Conservation (phyloP, 2,888 invertebrate genomes). For the Heliconius hortense region DNA sequence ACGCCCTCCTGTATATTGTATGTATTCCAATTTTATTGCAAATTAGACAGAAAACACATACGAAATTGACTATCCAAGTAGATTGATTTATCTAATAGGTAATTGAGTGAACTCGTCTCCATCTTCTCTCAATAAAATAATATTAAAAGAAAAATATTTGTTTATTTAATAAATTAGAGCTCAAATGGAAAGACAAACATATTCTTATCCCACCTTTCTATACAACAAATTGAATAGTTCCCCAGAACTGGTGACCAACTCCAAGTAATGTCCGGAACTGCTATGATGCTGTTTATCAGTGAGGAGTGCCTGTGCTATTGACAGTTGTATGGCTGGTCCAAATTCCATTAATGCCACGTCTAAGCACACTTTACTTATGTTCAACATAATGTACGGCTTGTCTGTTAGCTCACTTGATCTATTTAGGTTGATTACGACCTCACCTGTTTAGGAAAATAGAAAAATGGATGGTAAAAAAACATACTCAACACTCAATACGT, state of each 20-base stretch:
- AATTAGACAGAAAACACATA: too few species aligned
- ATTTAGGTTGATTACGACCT: conserved; percentile 84
- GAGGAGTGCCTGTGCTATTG: conserved; percentile 64
- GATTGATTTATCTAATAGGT: too few species aligned
- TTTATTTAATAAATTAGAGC: too few species aligned
- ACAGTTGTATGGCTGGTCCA: conserved; percentile 89
- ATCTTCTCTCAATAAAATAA: too few species aligned
- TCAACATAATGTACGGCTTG: conserved; percentile 88
- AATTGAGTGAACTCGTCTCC: too few species aligned
- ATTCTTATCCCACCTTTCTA: conserved; percentile 83
- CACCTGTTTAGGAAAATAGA: conserved; percentile 69
- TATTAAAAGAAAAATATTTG: too few species aligned
- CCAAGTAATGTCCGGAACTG: conserved; percentile 88
- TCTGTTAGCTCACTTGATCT: conserved; percentile 85
- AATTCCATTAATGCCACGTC: conserved; percentile 90
- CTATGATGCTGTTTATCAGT: conserved; percentile 90
- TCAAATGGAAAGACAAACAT: neutral
- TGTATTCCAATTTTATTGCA: too few species aligned
- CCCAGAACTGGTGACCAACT: conserved; percentile 85
- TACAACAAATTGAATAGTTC: conserved; percentile 88
- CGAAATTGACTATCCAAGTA: too few species aligned
- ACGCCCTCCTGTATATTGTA: too few species aligned
- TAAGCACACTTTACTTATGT: conserved; percentile 85
- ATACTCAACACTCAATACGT: neutral
- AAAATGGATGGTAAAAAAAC: too few species aligned